These are phyloP conservation scores for Polydrusus cervinus DNA, from an alignment of 2,888 invertebrate species.

Conservation along the genomic window DNA sequence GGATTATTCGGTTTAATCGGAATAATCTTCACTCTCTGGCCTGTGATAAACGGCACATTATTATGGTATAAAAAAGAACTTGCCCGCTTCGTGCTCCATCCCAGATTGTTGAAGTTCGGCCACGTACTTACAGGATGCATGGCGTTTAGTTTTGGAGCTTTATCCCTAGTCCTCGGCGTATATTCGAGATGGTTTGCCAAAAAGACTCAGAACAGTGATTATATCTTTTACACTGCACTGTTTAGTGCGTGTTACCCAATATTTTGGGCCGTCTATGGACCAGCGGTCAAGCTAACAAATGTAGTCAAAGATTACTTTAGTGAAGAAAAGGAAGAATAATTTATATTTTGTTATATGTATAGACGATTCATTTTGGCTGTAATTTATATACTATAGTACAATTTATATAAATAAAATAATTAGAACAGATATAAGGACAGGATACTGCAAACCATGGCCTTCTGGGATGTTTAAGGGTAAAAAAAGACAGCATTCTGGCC, in stretches of 20 bases:
- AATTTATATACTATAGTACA: too few relatives aligned
- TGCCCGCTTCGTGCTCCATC: slow-evolving; percentile 55
- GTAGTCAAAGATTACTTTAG: slow-evolving; percentile 49
- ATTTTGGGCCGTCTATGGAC: slow-evolving; percentile 52
- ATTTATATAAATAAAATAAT: too few relatives aligned
- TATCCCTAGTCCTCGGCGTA: slow-evolving; percentile 60
- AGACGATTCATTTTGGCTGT: not conserved
- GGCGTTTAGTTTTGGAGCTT: slow-evolving; percentile 60
- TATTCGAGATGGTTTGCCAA: slow-evolving; percentile 60
- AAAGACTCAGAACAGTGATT: slow-evolving; percentile 33
- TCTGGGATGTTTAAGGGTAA: too few relatives aligned
- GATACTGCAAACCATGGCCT: too few relatives aligned
- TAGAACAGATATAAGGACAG: too few relatives aligned
- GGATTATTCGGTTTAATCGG: slow-evolving; percentile 65
- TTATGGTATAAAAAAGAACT: slow-evolving; percentile 65
- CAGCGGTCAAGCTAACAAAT: slow-evolving; percentile 46
- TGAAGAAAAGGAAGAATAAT: slow-evolving; percentile 48
- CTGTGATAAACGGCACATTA: slow-evolving; percentile 64
- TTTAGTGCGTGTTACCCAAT: slow-evolving; percentile 46
- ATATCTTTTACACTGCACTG: slow-evolving; percentile 44
- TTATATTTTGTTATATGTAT: not conserved
- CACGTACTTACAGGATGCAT: slow-evolving; percentile 58
- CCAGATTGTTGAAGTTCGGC: slow-evolving; percentile 60
- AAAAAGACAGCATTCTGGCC: too few relatives aligned
- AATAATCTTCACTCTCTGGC: slow-evolving; percentile 60